Conservation (phyloP, 2,888 invertebrate genomes). For the Sclerodermus sp. region DNA sequence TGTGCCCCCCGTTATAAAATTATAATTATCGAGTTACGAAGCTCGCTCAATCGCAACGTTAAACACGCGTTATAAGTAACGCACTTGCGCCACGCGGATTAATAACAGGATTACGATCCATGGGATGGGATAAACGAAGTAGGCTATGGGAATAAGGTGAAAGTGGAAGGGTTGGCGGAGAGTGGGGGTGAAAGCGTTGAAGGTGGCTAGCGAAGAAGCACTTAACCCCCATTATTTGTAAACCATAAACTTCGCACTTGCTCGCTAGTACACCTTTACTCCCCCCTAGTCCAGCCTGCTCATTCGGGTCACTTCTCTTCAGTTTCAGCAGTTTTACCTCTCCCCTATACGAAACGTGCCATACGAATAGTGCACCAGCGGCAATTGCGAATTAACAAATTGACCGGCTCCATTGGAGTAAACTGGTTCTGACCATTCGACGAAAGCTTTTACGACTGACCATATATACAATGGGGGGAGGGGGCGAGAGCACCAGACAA, state of each 20-base stretch:
- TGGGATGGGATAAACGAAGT: too few species aligned
- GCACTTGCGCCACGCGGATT: too few species aligned
- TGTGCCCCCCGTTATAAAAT: too few species aligned
- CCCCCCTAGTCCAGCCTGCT: neutral
- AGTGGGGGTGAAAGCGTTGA: too few species aligned
- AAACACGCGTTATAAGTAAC: too few species aligned
- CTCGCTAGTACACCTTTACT: neutral
- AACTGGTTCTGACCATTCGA: constrained; percentile 2
- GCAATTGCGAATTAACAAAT: constrained; percentile 29
- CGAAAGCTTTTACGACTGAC: constrained; percentile 5
- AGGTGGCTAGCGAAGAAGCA: constrained; percentile 10
- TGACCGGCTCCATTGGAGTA: too few species aligned
- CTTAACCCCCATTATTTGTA: constrained; percentile 36
- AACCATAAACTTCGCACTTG: constrained; percentile 32
- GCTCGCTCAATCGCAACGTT: too few species aligned
- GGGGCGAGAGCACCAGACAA: constrained; percentile 6
- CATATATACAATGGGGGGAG: constrained; percentile 17
- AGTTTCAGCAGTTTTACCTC: neutral
- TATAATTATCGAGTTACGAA: too few species aligned
- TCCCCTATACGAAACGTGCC: neutral
- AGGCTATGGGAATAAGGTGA: too few species aligned
- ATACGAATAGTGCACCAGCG: too few species aligned
- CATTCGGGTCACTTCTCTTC: neutral
- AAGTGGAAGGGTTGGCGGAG: too few species aligned
- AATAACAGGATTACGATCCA: too few species aligned